Base-by-base conservation (phyloP, 2,797 vertebrate genomes). In the Poecilia picta region DNA sequence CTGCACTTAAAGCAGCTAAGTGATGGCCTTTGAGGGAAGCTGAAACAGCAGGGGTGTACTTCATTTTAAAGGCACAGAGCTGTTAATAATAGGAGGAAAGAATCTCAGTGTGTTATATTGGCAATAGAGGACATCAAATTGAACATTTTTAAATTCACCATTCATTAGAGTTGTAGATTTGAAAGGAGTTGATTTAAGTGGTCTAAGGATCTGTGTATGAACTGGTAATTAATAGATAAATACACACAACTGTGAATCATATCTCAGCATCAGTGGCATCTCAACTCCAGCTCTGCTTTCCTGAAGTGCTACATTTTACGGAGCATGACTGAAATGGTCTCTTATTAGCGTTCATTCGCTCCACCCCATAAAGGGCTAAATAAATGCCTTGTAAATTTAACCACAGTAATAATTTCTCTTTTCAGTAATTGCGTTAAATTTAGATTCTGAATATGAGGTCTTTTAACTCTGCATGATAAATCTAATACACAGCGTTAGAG, bases 1-100 rank as follows among this genome's bases (percentile, higher is more conserved):
- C 97, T 97, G 97, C 95, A 96, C 95, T 97, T 95, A 96, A 97
- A 98, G 97, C 96, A 96, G 96, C 96, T 97, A 72, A 96, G 96
- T 97, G 96, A 97, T 96, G 96, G 97, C 95, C 97, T 96, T 95
- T 94, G 93, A 96, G 96, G 96, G 95, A 96, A 91, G 96, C 95
- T 93, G 90, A 95, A 97, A 95, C 96, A 95, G 96, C 94, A 92
- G 96, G 96, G 95, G 94, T 77, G 0, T 94, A 95, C 96, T 97
- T 97, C 95, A 96, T 96, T 97, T 97, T 97, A 97, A 97, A 96
- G 96, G 94, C 96, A 93, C 94, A 93, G 96, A 97, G 96, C 95
- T 93, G 96, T 95, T 97, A 98, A 97, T 97, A 97, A 97, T 96
- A 96, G 96, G 95, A 95, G 94, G 74, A 78, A 86, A 79, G 96